These are phyloP conservation scores for Cepaea hortensis DNA, from an alignment of 2,888 invertebrate genomes.

Conservation along the genomic window DNA sequence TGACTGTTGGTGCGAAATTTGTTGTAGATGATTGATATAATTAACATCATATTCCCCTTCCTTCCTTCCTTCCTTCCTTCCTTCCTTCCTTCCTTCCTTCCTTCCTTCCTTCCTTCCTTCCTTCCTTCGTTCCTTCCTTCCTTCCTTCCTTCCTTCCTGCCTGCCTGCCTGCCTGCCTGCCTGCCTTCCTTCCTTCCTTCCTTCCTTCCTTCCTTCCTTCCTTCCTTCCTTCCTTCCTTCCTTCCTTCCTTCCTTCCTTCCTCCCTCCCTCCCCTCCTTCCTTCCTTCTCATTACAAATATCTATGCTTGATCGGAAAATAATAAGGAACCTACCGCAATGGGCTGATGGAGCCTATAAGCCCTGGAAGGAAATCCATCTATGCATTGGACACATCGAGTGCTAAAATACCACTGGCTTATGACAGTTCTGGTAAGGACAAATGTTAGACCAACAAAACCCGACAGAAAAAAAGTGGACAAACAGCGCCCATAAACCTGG, in stretches of 20 bases:
- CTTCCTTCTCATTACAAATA: not conserved
- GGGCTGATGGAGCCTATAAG: no score
- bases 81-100: not conserved
- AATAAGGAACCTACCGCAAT: no score
- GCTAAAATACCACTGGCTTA: no score
- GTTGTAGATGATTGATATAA: no score
- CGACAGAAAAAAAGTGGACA: no score
- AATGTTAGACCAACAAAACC: no score
- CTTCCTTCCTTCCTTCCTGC: slow-evolving; percentile 1
- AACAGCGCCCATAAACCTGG: no score
- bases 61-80: not conserved
- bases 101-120: not conserved
- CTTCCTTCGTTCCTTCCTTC: not conserved
- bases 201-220: not conserved
- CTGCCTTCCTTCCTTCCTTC: not conserved
- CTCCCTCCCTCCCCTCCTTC: not conserved
- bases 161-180: not conserved
- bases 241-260: not conserved
- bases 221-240: slow-evolving; percentile 1
- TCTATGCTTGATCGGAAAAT: no score
- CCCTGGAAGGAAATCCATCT: no score
- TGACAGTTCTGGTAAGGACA: no score
- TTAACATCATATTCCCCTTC: not conserved
- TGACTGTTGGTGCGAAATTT: no score
- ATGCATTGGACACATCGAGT: no score